Percentiles rank a stretch among this genome's conserved stretches.
phyloP scores from a whole-genome alignment of 2,797 vertebrate species.

The Lutjanus argentimaculatus region DNA sequence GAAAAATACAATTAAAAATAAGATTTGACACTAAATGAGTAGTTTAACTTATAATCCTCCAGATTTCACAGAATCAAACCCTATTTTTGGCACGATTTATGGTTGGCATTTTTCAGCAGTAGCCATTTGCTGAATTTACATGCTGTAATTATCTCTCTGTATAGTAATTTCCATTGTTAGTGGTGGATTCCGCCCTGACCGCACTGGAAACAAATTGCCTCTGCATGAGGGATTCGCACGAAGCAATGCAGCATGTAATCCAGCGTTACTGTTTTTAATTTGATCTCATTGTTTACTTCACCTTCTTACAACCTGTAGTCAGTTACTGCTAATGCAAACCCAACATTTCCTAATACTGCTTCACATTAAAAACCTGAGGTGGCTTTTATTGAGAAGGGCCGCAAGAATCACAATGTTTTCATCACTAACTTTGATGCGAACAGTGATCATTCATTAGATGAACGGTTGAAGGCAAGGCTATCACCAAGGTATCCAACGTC shows the following conservation, averaged over 20 bases:
- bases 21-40: no score
- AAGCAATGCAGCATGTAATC: constrained; percentile 24
- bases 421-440: not conserved
- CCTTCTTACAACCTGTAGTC: not conserved
- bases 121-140: constrained; percentile 1
- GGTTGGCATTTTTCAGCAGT: not conserved
- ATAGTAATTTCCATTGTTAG: constrained; percentile 8
- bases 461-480: no score
- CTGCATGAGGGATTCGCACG: constrained; percentile 11
- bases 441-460: no score
- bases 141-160: constrained; percentile 10
- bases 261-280: constrained; percentile 12
- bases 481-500: no score
- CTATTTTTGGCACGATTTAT: not conserved
- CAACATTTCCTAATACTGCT: not conserved
- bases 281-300: constrained; percentile 1
- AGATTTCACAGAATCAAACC: not conserved
- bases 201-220: constrained; percentile 7
- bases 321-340: not conserved
- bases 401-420: not conserved
- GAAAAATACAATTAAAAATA: no score
- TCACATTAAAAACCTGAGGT: not conserved
- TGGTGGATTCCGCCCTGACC: not conserved
- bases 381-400: not conserved
- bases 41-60: no score